phyloP scores from a whole-genome alignment of 2,113 vertebrate genomes.

The Vulpes vulpes region DNA sequence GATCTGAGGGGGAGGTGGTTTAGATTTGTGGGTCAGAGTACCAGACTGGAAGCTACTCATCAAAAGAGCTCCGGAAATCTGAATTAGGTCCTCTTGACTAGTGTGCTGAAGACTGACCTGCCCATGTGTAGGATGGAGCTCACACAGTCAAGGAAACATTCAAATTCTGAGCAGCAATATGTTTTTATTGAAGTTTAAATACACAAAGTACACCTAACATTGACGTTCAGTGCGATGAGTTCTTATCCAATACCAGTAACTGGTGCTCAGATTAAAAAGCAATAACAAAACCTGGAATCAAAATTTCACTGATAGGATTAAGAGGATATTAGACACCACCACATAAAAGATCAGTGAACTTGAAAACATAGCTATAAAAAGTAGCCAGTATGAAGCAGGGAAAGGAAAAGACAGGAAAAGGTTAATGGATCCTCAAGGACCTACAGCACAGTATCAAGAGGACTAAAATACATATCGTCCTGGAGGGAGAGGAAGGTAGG shows the following conservation, averaged over 20 bases:
- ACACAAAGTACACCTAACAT: too few relatives aligned
- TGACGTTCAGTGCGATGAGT: too few relatives aligned
- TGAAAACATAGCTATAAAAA: conserved; percentile 35
- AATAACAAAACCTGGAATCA: not conserved
- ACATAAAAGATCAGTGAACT: conserved; percentile 24
- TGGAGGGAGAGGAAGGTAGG: not conserved
- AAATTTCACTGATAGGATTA: not conserved
- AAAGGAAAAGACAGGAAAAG: not conserved
- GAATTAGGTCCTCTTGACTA: not conserved
- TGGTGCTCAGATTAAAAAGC: too few relatives aligned
- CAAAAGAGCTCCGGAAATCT: conserved; percentile 3
- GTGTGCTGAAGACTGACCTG: not conserved
- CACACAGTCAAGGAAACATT: not conserved
- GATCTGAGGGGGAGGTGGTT: not conserved
- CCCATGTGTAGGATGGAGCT: not conserved
- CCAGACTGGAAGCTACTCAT: not conserved
- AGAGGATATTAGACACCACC: not conserved
- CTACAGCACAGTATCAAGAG: not conserved
- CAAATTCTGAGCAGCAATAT: not conserved
- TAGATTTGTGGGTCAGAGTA: not conserved
- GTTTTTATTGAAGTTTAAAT: too few relatives aligned
- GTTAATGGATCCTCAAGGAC: not conserved
- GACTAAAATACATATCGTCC: not conserved
- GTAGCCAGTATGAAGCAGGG: not conserved
- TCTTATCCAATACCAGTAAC: too few relatives aligned